Base-by-base conservation (phyloP, 2,797 vertebrate genomes). In the Agapornis canus region DNA sequence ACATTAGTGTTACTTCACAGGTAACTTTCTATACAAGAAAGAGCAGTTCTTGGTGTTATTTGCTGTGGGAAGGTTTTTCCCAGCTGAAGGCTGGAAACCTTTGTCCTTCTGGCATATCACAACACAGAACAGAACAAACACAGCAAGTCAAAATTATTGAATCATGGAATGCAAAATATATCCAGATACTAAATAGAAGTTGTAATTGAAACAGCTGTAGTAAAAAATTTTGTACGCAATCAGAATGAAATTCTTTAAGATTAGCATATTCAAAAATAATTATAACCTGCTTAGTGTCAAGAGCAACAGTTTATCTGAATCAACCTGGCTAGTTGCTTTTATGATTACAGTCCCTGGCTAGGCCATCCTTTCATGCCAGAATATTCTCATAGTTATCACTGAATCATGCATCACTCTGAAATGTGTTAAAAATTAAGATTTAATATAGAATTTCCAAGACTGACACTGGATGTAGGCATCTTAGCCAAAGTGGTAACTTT, bases 361-460 rank as follows among this genome's bases (percentile, higher is more conserved):
- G n/a, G 60, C 21, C n/a, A 68, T 35, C 31, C 23, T 81, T 40
- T 64, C 72, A 26, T 59, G 12, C 27, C 20, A 59, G 23, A 65
- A 59, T 64, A 45, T 79, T 79, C 31, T 61, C 25, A 56, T n/a
- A 69, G 23, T 57, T 90, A 48, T 65, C 56, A 19, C 19, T 47
- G 39, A 75, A 59, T 69, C 21, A 47, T 60, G 18, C 64, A 29
- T 80, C 29, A 17, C 11, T 90, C 27, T 81, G 54, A 83, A 87
- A 87, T 57, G 12, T 66, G 21, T 8, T 86, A 54, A 87, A 88
- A 94, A 66, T 32, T 5, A 89, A 90, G 32, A 35, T 25, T 45
- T 61, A 52, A 32, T 40, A 27, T 39, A 64, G 43, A 76, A 85
- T 83, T 92, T 66, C 22, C 2, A 23, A 82, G 15, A 27, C 42